Percentiles rank a stretch among this genome's conserved stretches.
These are phyloP conservation scores for Harpalus rufipes DNA, from an alignment of 2,888 invertebrate genomes.

Conservation along the genomic window DNA sequence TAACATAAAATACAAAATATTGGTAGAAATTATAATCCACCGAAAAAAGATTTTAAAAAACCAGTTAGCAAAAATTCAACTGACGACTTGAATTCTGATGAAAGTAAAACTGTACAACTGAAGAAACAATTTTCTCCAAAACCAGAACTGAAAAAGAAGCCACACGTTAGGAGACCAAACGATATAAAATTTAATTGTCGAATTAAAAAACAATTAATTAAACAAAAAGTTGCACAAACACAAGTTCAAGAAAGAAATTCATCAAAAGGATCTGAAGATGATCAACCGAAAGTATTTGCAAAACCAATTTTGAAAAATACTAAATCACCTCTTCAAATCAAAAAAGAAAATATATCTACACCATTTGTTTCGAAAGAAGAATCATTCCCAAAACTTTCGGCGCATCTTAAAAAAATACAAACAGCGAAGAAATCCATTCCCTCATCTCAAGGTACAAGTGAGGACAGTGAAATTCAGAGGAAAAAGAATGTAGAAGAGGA, in stretches of 20 bases:
- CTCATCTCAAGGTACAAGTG: constrained; percentile 6
- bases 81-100: background rate
- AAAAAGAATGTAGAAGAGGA: constrained; percentile 35
- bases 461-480: background rate
- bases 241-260: too few species aligned
- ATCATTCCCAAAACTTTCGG: background rate
- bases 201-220: too few species aligned
- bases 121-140: background rate
- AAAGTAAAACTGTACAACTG: background rate
- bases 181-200: too few species aligned
- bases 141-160: background rate
- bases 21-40: too few species aligned
- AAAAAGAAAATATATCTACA: background rate
- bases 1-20: too few species aligned
- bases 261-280: too few species aligned
- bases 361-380: constrained; percentile 25
- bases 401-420: constrained; percentile 22
- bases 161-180: too few species aligned
- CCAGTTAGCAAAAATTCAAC: too few species aligned
- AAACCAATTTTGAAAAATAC: background rate
- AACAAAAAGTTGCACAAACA: too few species aligned
- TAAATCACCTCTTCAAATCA: background rate
- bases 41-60: background rate
- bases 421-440: background rate
- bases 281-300: too few species aligned